A percentile compares a stretch with the other conserved stretches of the same genome.
phyloP scores from a whole-genome alignment of 1,140 invertebrate species.

The Listronotus bonariensis region DNA sequence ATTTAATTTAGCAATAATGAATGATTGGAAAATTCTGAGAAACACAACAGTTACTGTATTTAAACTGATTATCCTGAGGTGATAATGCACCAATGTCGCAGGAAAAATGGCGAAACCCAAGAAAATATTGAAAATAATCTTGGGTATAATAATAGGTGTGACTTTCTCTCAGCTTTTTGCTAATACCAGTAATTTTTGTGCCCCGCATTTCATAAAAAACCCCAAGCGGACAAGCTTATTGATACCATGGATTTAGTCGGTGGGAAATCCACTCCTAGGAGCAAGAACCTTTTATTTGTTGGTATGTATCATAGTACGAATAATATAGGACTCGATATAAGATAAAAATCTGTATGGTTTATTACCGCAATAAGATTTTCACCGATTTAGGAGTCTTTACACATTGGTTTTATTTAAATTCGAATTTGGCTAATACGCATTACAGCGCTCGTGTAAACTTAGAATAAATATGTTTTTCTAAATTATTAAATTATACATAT shows the following conservation, averaged over 20 bases:
- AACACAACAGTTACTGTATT: no score
- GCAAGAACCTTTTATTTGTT: conserved; percentile 25
- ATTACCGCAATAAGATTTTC: no score
- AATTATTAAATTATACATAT: no score
- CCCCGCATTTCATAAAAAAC: conserved; percentile 11
- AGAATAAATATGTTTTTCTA: no score
- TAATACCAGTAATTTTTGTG: conserved; percentile 15
- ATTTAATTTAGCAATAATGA: no score
- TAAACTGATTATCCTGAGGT: neutral
- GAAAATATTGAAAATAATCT: conserved; percentile 49
- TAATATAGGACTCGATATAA: no score
- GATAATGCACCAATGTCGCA: conserved; percentile 24
- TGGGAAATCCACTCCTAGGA: conserved; percentile 21
- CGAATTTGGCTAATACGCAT: no score
- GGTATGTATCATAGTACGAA: conserved; percentile 16
- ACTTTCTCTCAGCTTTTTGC: conserved; percentile 39
- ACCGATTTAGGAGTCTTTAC: no score
- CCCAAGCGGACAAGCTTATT: conserved; percentile 18
- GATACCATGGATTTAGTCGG: conserved; percentile 20
- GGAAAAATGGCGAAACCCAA: conserved; percentile 45
- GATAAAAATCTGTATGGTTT: no score
- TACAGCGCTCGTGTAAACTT: no score
- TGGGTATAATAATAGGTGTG: conserved; percentile 51
- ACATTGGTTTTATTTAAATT: no score
- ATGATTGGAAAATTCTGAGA: no score